Conservation (phyloP, 2,113 vertebrate genomes). For the Elephas maximus region DNA sequence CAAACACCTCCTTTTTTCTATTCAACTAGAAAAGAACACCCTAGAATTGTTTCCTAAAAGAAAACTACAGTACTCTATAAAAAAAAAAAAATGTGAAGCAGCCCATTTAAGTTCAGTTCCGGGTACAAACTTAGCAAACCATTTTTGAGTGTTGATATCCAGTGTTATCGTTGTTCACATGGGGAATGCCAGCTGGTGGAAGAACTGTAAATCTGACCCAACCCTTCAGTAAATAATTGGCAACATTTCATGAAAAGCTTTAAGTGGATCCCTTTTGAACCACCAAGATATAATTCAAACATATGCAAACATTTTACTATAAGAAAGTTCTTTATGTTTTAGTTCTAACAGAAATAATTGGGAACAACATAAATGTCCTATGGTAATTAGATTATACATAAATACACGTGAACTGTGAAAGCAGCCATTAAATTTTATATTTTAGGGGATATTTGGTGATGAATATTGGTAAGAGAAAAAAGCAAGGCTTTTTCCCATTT, state of each 20-base stretch:
- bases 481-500: not conserved
- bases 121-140: not conserved
- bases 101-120: not conserved
- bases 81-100: slow-evolving; percentile 8
- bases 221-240: not conserved
- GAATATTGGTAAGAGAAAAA: not conserved
- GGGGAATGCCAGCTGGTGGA: not conserved
- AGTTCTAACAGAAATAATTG: not conserved
- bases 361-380: not conserved
- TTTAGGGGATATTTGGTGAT: not conserved
- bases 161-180: not conserved
- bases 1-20: not conserved
- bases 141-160: not conserved
- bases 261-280: not conserved
- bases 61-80: not conserved
- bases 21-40: not conserved
- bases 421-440: not conserved
- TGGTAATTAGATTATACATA: not conserved
- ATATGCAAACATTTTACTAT: not conserved
- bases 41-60: slow-evolving; percentile 30
- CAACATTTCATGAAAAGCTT: not conserved
- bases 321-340: slow-evolving; percentile 33
- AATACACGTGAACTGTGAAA: not conserved
- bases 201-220: not conserved
- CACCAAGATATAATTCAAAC: not conserved